These are phyloP conservation scores for Caenorhabditis sp. DNA, from an alignment of 2,888 invertebrate species.

Conservation along the genomic window DNA sequence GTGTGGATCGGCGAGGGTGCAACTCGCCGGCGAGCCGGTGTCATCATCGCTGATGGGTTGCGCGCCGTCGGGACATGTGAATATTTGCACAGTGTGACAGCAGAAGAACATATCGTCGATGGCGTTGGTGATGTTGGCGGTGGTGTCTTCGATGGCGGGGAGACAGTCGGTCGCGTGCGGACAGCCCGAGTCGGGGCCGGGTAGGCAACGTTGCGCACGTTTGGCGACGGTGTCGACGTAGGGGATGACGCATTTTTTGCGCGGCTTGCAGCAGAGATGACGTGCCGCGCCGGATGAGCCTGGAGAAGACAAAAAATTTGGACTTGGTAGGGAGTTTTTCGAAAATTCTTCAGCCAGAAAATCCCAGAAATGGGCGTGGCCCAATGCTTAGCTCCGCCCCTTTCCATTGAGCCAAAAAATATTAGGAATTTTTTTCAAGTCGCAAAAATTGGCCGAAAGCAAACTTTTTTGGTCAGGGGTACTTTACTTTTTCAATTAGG, in stretches of 20 bases:
- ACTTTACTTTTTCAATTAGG: no score
- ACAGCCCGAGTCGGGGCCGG: constrained; percentile 47
- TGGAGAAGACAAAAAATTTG: neutral
- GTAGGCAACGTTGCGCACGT: constrained; percentile 50
- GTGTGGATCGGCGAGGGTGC: constrained; percentile 40
- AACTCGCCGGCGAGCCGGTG: constrained; percentile 34
- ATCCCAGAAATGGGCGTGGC: no score
- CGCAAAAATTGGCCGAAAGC: no score
- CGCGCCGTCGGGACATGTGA: constrained; percentile 50
- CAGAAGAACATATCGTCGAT: constrained; percentile 57
- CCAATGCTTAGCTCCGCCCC: no score
- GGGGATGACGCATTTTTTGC: constrained; percentile 52
- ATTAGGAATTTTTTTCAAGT: no score
- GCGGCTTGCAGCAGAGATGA: constrained; percentile 52
- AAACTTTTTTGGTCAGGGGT: no score
- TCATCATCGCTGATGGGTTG: constrained; percentile 35
- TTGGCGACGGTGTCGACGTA: constrained; percentile 47
- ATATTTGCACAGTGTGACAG: constrained; percentile 56
- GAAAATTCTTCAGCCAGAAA: neutral
- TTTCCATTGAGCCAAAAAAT: no score
- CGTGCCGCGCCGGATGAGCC: constrained; percentile 28
- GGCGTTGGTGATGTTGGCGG: constrained; percentile 40
- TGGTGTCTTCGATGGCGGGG: constrained; percentile 48
- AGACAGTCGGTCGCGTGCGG: constrained; percentile 49
- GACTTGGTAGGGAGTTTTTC: neutral